Conservation (phyloP, 2,113 vertebrate species). For the Fregetta grallaria region DNA sequence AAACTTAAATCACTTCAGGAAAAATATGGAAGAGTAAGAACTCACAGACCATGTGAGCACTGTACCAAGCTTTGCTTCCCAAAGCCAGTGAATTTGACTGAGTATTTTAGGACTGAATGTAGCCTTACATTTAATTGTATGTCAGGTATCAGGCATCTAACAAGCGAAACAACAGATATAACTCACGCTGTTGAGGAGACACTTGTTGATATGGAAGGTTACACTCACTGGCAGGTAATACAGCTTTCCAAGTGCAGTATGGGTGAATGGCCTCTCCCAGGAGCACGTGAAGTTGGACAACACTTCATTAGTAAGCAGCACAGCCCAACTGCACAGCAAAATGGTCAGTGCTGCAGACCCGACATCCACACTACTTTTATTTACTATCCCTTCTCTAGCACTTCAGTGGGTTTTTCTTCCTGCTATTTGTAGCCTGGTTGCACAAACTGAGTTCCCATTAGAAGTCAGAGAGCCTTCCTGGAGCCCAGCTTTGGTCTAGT, state of each 20-base stretch:
- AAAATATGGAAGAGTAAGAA: background rate
- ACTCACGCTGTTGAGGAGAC: background rate
- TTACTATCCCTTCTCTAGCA: background rate
- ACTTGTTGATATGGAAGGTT: fast-evolving
- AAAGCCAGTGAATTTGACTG: background rate
- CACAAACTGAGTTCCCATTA: background rate
- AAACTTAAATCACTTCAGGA: background rate
- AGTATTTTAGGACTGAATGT: background rate
- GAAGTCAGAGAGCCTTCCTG: background rate
- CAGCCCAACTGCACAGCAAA: background rate
- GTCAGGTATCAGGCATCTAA: background rate
- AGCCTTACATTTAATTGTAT: background rate
- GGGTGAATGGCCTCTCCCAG: background rate
- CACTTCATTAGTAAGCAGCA: background rate
- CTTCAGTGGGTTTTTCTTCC: background rate
- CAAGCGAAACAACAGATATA: background rate
- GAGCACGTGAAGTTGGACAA: background rate
- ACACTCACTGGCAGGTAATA: background rate
- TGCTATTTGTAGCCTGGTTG: background rate
- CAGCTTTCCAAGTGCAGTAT: background rate
- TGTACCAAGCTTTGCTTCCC: background rate
- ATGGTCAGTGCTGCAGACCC: background rate
- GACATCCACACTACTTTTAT: background rate
- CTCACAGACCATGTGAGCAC: background rate
- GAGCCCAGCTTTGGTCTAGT: background rate